Conservation (phyloP, 2,888 invertebrate species). For the Pimpla rufipes region DNA sequence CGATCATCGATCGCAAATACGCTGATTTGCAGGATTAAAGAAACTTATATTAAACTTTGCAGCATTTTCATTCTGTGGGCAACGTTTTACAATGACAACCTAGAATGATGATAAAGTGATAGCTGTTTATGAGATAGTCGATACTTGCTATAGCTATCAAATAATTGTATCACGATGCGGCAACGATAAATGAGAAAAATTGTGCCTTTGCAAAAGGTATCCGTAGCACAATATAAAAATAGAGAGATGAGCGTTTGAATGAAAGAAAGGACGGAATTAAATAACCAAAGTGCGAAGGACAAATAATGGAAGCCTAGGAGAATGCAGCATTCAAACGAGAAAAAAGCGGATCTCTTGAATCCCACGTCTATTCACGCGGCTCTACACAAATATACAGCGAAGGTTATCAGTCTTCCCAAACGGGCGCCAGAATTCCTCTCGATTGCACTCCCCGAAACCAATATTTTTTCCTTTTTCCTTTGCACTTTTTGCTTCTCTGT, state of each 20-base stretch:
- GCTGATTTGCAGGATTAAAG: background rate
- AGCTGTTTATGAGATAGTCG: background rate
- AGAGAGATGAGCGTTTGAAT: background rate
- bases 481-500: conserved; percentile 15
- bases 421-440: conserved; percentile 21
- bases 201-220: background rate
- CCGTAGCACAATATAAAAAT: background rate
- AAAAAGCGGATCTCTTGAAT: conserved; percentile 57
- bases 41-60: background rate
- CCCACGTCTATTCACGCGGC: conserved; percentile 26
- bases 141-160: no score
- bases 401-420: conserved; percentile 46
- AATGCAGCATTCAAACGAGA: conserved; percentile 33
- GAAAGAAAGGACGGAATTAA: background rate
- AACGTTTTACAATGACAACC: background rate
- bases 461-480: background rate
- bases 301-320: conserved; percentile 43
- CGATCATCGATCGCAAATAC: background rate
- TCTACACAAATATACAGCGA: conserved; percentile 10
- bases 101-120: background rate
- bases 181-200: background rate
- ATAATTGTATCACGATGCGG: background rate
- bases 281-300: background rate
- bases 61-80: background rate
- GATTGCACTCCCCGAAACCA: background rate